These are phyloP conservation scores for Dendrolimus kikuchii DNA, from an alignment of 1,140 invertebrate genomes.

Conservation along the genomic window DNA sequence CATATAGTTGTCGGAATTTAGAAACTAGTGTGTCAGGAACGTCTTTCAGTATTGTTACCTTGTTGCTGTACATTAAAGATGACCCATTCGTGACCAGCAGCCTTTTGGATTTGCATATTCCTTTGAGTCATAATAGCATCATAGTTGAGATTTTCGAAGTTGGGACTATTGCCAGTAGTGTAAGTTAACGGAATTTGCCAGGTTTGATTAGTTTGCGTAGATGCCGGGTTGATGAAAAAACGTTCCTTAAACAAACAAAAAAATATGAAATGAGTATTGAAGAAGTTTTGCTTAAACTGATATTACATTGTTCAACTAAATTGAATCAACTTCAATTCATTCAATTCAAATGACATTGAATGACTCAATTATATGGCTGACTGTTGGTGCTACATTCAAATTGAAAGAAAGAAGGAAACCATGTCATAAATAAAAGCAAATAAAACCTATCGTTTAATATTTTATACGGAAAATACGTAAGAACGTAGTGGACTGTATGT, in stretches of 20 bases:
- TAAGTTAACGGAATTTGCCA: constrained; percentile 79
- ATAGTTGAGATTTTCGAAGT: constrained; percentile 74
- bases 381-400: no score
- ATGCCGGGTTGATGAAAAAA: constrained; percentile 44
- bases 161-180: constrained; percentile 55
- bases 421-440: no score
- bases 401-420: no score
- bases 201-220: constrained; percentile 29
- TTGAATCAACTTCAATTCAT: neutral
- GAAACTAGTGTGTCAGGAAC: no score
- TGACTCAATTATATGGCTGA: no score
- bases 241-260: constrained; percentile 36
- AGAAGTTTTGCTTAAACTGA: neutral
- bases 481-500: no score
- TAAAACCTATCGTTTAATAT: no score
- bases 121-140: constrained; percentile 61
- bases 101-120: constrained; percentile 28
- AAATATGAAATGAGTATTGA: neutral
- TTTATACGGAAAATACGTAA: no score
- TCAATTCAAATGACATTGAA: no score
- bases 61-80: constrained; percentile 80
- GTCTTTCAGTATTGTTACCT: constrained; percentile 59
- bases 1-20: no score
- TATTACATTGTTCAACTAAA: neutral
- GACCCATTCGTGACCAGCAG: constrained; percentile 74